These are phyloP conservation scores for Aleiodes testaceus DNA, from an alignment of 2,888 invertebrate species.

Conservation along the genomic window DNA sequence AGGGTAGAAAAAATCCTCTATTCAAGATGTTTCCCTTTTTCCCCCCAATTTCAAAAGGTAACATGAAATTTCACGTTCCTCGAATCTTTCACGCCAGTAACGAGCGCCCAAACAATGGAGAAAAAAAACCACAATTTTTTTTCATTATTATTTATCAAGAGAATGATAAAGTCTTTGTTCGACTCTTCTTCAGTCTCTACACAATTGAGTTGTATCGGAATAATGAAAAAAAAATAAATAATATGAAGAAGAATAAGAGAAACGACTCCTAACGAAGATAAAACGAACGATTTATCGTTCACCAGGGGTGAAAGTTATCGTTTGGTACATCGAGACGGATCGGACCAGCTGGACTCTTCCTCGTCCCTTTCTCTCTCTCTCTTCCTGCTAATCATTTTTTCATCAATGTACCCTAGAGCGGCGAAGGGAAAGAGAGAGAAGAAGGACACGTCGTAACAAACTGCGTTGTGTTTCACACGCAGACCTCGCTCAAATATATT, in stretches of 20 bases:
- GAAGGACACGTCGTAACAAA: constrained; percentile 2
- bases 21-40: too few species aligned
- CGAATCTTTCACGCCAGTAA: constrained; percentile 15
- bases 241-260: too few species aligned
- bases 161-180: constrained; percentile 27
- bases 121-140: neutral
- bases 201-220: constrained; percentile 25
- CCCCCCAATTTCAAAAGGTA: too few species aligned
- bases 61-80: neutral
- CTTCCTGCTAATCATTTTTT: constrained; percentile 64
- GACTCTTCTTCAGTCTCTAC: neutral
- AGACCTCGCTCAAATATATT: constrained; percentile 27
- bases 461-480: constrained; percentile 63
- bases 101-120: constrained; percentile 16
- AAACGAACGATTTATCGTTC: constrained; percentile 48
- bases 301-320: constrained; percentile 44
- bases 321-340: constrained; percentile 47
- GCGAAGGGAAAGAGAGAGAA: neutral
- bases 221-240: neutral
- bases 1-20: too few species aligned
- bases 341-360: constrained; percentile 48
- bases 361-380: neutral
- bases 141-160: constrained; percentile 16
- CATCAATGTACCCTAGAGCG: constrained; percentile 57
- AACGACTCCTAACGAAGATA: constrained; percentile 37